Percentiles rank a stretch among this genome's conserved stretches.
Evolutionary conservation across 1,140 invertebrate genomes (phyloP).

Genomic region (Drosophila ironensis): DNA sequence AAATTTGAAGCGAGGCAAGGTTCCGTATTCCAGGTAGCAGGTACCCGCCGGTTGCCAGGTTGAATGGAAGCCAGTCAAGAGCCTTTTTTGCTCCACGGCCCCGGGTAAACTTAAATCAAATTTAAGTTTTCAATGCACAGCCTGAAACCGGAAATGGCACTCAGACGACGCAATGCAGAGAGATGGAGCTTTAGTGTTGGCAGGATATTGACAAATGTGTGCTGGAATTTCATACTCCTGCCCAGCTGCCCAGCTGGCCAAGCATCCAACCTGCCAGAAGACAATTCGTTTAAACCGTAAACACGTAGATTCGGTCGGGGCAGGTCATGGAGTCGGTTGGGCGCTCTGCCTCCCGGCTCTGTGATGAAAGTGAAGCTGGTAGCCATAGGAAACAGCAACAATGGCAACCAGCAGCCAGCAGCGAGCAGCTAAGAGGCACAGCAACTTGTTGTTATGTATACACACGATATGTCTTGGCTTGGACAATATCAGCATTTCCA

Average conservation of each 20-base stretch:
- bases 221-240: conserved; percentile 32
- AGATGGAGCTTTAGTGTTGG: conserved; percentile 26
- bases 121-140: conserved; percentile 57
- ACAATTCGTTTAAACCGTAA: conserved; percentile 19
- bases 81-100: conserved; percentile 6
- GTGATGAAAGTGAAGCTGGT: conserved; percentile 42
- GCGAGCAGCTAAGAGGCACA: background rate
- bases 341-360: background rate
- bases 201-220: conserved; percentile 50
- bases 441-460: conserved; percentile 55
- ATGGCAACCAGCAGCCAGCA: conserved; percentile 14
- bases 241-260: too few species aligned
- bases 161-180: background rate
- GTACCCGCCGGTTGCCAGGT: conserved; percentile 35
- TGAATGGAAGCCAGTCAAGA: conserved; percentile 58
- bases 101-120: conserved; percentile 60
- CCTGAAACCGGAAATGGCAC: conserved; percentile 54
- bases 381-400: conserved; percentile 32
- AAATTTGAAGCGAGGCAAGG: conserved; percentile 3
- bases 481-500: conserved; percentile 40
- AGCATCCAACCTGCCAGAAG: background rate
- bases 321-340: conserved; percentile 35
- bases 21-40: too few species aligned
- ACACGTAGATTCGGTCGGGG: conserved; percentile 17
- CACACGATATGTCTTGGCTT: conserved; percentile 19